Conservation (phyloP, 2,888 invertebrate species). For the Pristionchus maxplancki region DNA sequence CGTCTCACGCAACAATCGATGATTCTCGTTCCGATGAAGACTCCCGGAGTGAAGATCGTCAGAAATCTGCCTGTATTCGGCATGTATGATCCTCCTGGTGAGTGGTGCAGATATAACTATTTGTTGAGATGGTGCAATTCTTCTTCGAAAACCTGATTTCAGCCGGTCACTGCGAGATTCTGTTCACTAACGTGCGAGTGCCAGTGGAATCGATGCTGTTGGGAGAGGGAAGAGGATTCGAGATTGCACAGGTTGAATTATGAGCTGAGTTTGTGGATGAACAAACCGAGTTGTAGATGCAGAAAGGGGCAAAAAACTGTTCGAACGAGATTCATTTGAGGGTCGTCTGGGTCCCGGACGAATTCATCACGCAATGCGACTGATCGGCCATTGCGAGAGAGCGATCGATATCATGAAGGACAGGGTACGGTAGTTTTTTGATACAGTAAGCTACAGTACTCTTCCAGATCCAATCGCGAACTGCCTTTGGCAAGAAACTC, state of each 20-base stretch:
- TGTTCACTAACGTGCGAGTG: constrained; percentile 80
- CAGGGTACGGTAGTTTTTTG: constrained; percentile 59
- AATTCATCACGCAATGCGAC: constrained; percentile 81
- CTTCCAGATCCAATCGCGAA: constrained; percentile 68
- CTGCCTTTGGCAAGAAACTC: constrained; percentile 79
- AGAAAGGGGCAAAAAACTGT: too few relatives aligned
- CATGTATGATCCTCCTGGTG: constrained; percentile 79
- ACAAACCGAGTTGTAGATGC: too few relatives aligned
- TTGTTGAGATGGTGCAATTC: too few relatives aligned
- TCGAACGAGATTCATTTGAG: constrained; percentile 62
- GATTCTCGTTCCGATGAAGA: constrained; percentile 80
- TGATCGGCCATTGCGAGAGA: constrained; percentile 79
- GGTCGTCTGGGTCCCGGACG: constrained; percentile 80
- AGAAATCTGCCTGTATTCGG: constrained; percentile 79
- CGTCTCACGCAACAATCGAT: constrained; percentile 79
- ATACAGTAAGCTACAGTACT: neutral
- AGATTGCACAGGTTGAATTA: constrained; percentile 79
- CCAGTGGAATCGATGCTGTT: constrained; percentile 79
- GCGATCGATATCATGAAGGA: constrained; percentile 78
- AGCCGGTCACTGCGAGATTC: constrained; percentile 80
- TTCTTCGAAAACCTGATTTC: too few relatives aligned
- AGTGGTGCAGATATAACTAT: too few relatives aligned
- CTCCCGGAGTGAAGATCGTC: constrained; percentile 79
- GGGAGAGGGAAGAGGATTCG: constrained; percentile 81
- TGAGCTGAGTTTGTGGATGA: too few relatives aligned